A percentile compares a stretch with the other conserved stretches of the same genome.
phyloP scores from a whole-genome alignment of 1,140 invertebrate species.

The Chlorops oryzae region DNA sequence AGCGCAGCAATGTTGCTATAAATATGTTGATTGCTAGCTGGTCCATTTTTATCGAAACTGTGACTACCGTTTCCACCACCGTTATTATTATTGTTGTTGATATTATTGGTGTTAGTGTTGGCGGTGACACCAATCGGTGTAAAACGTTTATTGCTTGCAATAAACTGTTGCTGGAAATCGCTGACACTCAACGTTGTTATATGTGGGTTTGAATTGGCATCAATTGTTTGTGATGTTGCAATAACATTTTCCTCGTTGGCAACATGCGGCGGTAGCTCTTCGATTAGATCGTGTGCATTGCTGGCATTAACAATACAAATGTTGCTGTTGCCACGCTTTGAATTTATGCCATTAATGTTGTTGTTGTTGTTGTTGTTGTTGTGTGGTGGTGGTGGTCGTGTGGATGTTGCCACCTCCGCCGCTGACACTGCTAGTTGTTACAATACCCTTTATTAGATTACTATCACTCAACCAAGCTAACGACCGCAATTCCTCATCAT shows the following conservation, averaged over 20 bases:
- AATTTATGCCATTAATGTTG: constrained; percentile 26
- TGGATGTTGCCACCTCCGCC: neutral
- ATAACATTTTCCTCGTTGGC: constrained; percentile 14
- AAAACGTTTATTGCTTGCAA: constrained; percentile 11
- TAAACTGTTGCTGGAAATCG: constrained; percentile 18
- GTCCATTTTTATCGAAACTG: neutral
- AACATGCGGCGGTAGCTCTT: constrained; percentile 25
- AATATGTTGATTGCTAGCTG: neutral
- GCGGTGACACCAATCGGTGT: neutral
- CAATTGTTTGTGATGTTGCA: constrained; percentile 3
- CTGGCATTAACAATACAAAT: constrained; percentile 28
- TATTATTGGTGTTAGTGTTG: constrained; percentile 1
- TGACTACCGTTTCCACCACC: neutral
- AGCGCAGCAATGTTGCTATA: constrained; percentile 12
- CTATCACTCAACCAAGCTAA: constrained; percentile 86
- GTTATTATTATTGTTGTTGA: constrained; percentile 10
- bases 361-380: constrained; percentile 7
- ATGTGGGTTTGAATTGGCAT: constrained; percentile 11
- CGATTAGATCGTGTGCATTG: constrained; percentile 27
- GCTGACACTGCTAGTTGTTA: constrained; percentile 20
- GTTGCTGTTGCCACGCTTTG: constrained; percentile 23
- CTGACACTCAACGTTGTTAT: constrained; percentile 16
- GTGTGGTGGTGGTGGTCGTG: neutral
- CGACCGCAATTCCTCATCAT: constrained; percentile 81
- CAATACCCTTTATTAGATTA: constrained; percentile 75